Percentiles rank a stretch among this genome's conserved stretches.
Conservation (phyloP, 2,888 invertebrate genomes). For the Tribolium freemani region DNA sequence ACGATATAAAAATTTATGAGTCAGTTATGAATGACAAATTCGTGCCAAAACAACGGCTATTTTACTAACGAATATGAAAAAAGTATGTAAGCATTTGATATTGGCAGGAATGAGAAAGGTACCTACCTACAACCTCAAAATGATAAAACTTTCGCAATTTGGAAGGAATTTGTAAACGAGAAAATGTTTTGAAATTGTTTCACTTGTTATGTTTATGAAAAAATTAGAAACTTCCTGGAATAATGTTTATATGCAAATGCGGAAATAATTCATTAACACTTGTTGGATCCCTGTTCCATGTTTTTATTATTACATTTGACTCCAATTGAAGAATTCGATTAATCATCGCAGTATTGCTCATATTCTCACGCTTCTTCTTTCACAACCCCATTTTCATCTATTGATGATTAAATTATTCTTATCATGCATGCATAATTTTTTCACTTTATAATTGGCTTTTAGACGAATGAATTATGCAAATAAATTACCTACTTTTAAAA, state of each 20-base stretch:
- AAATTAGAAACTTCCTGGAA: constrained; percentile 16
- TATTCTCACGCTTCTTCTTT: too few relatives aligned
- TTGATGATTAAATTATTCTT: too few relatives aligned
- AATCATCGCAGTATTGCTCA: too few relatives aligned
- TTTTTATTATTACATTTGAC: background rate
- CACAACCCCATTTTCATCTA: too few relatives aligned
- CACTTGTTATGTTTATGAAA: constrained; percentile 15
- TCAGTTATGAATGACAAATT: too few relatives aligned
- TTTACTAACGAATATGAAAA: too few relatives aligned
- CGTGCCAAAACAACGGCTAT: too few relatives aligned
- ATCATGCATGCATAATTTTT: too few relatives aligned
- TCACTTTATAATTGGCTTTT: background rate
- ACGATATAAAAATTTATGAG: too few relatives aligned
- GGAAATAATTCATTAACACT: constrained; percentile 34
- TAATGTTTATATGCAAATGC: constrained; percentile 15
- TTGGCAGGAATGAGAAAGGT: background rate
- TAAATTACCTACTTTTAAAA: constrained; percentile 12
- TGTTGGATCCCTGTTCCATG: background rate
- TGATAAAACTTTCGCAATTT: constrained; percentile 14
- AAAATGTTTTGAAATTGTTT: constrained; percentile 4
- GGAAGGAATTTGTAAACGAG: constrained; percentile 5
- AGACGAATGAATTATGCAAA: constrained; percentile 9
- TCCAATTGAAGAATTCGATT: too few relatives aligned
- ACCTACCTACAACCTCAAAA: background rate
- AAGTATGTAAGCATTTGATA: background rate